phyloP scores from a whole-genome alignment of 2,888 invertebrate species.

The Alloscopus bannaensis region DNA sequence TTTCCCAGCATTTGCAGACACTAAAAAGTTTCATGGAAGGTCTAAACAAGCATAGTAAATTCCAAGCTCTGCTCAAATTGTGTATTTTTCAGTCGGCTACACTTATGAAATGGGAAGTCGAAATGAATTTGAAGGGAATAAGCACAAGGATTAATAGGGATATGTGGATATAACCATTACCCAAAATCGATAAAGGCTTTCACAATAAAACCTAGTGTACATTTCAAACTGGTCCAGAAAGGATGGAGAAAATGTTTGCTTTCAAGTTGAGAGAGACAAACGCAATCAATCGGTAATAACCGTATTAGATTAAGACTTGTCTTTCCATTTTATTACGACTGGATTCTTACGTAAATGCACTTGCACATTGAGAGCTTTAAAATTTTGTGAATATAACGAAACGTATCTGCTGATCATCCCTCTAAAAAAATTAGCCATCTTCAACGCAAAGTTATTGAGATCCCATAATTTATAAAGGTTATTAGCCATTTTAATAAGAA shows the following conservation, averaged over 20 bases:
- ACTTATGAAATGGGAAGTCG: not conserved
- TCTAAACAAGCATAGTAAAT: not conserved
- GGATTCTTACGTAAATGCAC: slow-evolving; percentile 26
- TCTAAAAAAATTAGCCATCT: not conserved
- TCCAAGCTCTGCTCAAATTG: slow-evolving; percentile 4
- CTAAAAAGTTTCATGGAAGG: not conserved
- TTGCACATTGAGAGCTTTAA: not conserved
- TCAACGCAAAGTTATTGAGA: not conserved
- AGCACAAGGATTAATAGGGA: slow-evolving; percentile 32
- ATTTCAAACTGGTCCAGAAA: too few relatives aligned
- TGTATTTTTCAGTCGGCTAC: not conserved
- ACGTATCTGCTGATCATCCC: not conserved
- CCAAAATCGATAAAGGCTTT: too few relatives aligned
- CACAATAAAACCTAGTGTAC: too few relatives aligned
- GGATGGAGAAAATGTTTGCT: not conserved
- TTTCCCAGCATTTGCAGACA: not conserved
- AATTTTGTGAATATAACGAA: not conserved
- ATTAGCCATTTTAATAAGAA: not conserved
- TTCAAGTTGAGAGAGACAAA: not conserved
- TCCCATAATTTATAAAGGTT: not conserved
- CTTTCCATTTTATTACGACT: slow-evolving; percentile 42
- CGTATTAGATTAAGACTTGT: slow-evolving; percentile 1
- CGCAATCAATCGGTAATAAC: not conserved
- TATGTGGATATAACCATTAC: slow-evolving; percentile 4
- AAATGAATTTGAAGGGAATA: slow-evolving; percentile 5